Percentiles rank a stretch among this genome's conserved stretches.
phyloP scores from a whole-genome alignment of 2,113 vertebrate genomes.

The Dolichotis patagonum region DNA sequence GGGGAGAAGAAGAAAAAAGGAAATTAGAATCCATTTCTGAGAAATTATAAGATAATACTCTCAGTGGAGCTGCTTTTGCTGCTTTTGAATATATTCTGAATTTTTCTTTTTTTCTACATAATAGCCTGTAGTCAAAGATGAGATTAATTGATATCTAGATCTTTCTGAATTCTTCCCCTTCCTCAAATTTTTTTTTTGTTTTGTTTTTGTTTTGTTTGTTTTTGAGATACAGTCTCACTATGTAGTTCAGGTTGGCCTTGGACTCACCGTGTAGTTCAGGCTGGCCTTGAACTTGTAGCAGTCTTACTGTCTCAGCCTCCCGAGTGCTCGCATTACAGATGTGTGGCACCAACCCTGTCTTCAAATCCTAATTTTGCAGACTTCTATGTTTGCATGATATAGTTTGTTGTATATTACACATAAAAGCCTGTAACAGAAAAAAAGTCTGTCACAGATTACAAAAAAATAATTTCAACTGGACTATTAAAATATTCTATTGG shows the following conservation, averaged over 20 bases:
- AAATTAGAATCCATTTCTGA: background rate
- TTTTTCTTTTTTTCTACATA: background rate
- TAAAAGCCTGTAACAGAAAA: background rate
- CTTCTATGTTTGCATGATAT: background rate
- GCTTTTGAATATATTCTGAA: background rate
- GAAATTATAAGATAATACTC: background rate
- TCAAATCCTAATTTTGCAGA: background rate
- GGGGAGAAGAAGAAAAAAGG: background rate
- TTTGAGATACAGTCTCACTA: background rate
- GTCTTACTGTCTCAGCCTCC: background rate
- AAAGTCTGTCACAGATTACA: background rate
- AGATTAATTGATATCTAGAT: background rate
- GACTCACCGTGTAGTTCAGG: no score
- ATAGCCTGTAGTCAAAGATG: background rate
- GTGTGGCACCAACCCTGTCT: background rate
- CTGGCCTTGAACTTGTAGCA: background rate
- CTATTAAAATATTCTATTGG: no score
- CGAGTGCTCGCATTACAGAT: background rate
- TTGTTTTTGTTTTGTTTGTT: background rate
- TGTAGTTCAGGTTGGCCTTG: background rate
- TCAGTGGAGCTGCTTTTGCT: background rate
- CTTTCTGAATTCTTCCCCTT: constrained; percentile 1
- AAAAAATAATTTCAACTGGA: background rate
- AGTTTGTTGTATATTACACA: constrained; percentile 9
- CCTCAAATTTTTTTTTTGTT: background rate